phyloP scores from a whole-genome alignment of 2,113 vertebrate genomes.

The Rhinoptilus africanus region DNA sequence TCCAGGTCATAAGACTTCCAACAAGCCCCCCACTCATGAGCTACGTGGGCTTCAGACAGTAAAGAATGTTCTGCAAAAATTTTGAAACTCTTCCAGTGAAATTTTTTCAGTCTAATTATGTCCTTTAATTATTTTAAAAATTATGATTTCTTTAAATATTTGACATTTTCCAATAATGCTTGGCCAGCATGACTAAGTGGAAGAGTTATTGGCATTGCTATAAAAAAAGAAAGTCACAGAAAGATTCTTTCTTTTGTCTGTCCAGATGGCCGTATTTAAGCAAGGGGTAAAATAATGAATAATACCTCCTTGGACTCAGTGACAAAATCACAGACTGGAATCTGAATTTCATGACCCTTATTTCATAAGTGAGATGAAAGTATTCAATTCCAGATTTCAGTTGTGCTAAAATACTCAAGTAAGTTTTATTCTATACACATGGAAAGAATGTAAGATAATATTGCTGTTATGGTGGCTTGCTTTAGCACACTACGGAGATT shows the following conservation, averaged over 20 bases:
- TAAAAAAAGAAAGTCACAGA: not conserved
- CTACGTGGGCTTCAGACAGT: not conserved
- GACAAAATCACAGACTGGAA: not conserved
- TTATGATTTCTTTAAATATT: not conserved
- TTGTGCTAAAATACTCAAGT: slow-evolving; percentile 20
- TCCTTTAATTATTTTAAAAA: not conserved
- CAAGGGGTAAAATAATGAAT: slow-evolving; percentile 5
- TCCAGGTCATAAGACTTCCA: not conserved
- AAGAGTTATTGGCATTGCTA: not conserved
- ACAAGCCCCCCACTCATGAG: not conserved
- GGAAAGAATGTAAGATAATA: slow-evolving; percentile 36
- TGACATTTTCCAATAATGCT: not conserved
- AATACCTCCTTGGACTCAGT: not conserved
- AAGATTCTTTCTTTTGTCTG: not conserved
- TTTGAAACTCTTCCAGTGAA: not conserved
- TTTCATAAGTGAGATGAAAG: slow-evolving; percentile 11
- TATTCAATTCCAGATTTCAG: slow-evolving; percentile 11
- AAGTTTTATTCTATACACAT: not conserved
- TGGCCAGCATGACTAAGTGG: not conserved
- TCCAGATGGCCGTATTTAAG: not conserved
- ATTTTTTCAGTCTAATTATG: not conserved
- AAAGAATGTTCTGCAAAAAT: not conserved
- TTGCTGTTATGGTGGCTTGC: not conserved
- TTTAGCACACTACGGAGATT: not conserved
- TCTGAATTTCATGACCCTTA: not conserved